Base-by-base conservation (phyloP, 35 echinoderm and acorn worm genomes). In the Diadema setosum region DNA sequence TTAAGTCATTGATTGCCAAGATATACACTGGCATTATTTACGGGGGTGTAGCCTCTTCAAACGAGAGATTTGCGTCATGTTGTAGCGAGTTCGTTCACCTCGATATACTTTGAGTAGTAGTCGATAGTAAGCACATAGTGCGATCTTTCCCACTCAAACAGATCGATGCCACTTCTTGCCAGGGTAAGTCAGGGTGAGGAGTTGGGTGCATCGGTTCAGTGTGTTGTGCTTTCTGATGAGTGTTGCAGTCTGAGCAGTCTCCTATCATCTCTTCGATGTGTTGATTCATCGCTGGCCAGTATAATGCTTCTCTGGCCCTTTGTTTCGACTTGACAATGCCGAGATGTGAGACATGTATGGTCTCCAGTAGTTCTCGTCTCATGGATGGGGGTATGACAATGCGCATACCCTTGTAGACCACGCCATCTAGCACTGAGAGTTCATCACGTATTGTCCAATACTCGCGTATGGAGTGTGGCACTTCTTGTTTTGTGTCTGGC, bases 331-430 rank as follows among this genome's bases (percentile, higher is more conserved):
- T 94, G 24, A 89, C 86, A 16, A 90, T 86, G 16, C 92, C 82
- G 24, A 67, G 63, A 75, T 90, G 92, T 3, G 92, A 81, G 5
- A 11, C 35, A 48, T 94, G 87, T 2, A 94, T 86, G 32, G 80
- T 82, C 20, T 17, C 5, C 3, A 94, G 42, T 83, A 94, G 90
- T 18, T 55, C 24, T 16, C 42, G 12, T 67, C 87, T 76, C 89
- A 95, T 83, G 7, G 36, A 65, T 48, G 70, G 58, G 70, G 84
- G 93, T 3, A 91, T 70, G 1, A 88, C 67, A 26, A 95, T 60
- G n/a, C 84, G 55, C 64, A 84, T 88, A 9, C 86, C 94, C 46
- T 96, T 92, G 23, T 89, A 92, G n/a, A 96, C 23, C 3, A 96
- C 29, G 6, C 90, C 94, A 56, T 95, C 81, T 9, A 42, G 15